Evolutionary conservation across 2,113 vertebrate genomes (phyloP).

Genomic region (Kryptolebias marmoratus): DNA sequence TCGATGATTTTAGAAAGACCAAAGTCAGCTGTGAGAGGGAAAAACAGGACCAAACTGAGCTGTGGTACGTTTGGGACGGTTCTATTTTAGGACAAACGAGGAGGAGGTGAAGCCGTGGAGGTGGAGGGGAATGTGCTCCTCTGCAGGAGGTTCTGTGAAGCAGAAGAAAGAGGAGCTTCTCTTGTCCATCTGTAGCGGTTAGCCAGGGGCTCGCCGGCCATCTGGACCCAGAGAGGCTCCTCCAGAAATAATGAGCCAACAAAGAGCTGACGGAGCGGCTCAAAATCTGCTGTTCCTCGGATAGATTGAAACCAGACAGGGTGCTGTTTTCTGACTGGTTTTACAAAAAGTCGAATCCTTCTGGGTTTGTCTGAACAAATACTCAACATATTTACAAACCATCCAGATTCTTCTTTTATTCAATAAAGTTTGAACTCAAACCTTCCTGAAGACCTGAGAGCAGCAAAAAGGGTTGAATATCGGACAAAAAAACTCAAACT

Average conservation of each 20-base stretch:
- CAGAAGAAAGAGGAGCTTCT: slow-evolving; percentile 1
- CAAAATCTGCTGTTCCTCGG: background rate
- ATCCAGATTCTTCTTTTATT: too few relatives aligned
- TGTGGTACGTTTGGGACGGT: background rate
- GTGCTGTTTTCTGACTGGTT: background rate
- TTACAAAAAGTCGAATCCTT: background rate
- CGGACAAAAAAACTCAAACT: too few relatives aligned
- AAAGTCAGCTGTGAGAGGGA: slow-evolving; percentile 83
- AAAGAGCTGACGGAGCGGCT: background rate
- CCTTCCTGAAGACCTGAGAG: too few relatives aligned
- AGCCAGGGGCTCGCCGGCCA: slow-evolving; percentile 30
- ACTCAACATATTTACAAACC: too few relatives aligned
- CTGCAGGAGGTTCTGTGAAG: slow-evolving; percentile 31
- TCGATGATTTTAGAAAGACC: slow-evolving; percentile 91
- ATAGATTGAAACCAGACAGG: background rate
- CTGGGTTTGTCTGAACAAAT: background rate
- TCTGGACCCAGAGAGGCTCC: slow-evolving; percentile 37
- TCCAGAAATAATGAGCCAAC: slow-evolving; percentile 8
- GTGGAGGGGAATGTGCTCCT: slow-evolving; percentile 26
- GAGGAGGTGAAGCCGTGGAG: slow-evolving; percentile 14
- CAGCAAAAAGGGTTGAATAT: too few relatives aligned
- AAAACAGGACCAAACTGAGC: background rate
- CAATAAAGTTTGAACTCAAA: too few relatives aligned
- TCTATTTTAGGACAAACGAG: background rate
- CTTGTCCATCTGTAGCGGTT: slow-evolving; percentile 39